These are phyloP conservation scores for Nesospiza acunhae DNA, from an alignment of 2,113 vertebrate species.

Conservation along the genomic window DNA sequence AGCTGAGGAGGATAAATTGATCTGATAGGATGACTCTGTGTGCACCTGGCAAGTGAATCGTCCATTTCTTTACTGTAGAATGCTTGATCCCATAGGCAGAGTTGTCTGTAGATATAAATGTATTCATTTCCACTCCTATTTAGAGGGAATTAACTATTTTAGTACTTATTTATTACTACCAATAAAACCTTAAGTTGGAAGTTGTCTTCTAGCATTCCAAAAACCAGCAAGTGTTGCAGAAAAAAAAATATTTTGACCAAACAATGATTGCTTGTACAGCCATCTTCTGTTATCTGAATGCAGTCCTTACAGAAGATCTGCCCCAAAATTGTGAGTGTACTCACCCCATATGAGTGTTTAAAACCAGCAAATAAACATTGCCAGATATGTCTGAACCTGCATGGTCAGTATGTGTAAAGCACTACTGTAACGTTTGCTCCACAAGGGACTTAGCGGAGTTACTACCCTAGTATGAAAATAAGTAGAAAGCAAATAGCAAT, in stretches of 20 bases:
- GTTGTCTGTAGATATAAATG: background rate
- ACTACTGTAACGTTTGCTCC: background rate
- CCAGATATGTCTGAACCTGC: background rate
- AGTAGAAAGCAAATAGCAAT: background rate
- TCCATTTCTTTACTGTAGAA: background rate
- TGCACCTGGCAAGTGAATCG: background rate
- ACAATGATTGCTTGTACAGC: background rate
- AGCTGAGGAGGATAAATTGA: background rate
- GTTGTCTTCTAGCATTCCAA: background rate
- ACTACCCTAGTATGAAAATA: background rate
- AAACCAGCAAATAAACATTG: background rate
- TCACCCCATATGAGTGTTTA: background rate
- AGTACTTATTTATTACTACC: background rate
- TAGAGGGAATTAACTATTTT: background rate
- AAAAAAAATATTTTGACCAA: background rate
- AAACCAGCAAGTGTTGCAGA: background rate
- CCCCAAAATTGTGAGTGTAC: background rate
- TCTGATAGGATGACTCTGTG: background rate
- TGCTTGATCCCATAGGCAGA: background rate
- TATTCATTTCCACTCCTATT: background rate
- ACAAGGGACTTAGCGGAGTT: background rate
- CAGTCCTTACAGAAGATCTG: background rate
- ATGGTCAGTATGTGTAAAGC: background rate
- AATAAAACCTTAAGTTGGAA: background rate
- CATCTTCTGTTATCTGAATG: background rate